Base-by-base conservation (phyloP, 2,113 vertebrate genomes). In the Helogale parvula region DNA sequence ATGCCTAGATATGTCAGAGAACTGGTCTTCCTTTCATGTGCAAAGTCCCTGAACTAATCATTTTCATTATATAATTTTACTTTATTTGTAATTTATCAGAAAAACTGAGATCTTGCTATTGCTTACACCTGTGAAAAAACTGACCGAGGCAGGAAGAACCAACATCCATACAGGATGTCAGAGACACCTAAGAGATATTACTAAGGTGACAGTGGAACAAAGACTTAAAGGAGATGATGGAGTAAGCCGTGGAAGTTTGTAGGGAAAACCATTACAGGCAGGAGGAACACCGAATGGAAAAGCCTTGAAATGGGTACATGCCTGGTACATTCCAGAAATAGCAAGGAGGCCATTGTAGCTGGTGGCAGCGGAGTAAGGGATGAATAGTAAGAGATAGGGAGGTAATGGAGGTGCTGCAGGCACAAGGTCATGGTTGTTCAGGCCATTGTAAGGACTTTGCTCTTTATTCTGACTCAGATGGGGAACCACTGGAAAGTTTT, bases 11-110 rank as follows among this genome's bases (percentile, higher is more conserved):
- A 82, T 47, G 38, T 65, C 15, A 2, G 50, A 74, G 35, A 76
- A 87, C 45, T 82, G 14, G 57, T 90, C 47, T 72, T 72, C 65
- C 45, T 86, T 85, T 82, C 33, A 69, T 41, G 60, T 52, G 31
- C 35, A 80, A 45, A 82, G 35, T 88, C 13, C 38, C 45, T 93
- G 79, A 79, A 57, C 63, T 74, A 16, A 9, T 83, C 25, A 47
- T 74, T 84, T 85, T 93, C 25, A 31, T 72, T 29, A 84, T 45
- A 27, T 8, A 47, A 66, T 45, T 94, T 84, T 16, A 76, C 16
- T 94, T 84, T 89, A 47, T 84, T 84, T 79, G 31, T 96, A 84
- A 74, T 69, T 93, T 86, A 65, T 81, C 25, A 86, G 72, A 84
- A 93, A 90, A 91, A 47, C 72, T 69, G 57, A 94, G 54, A 81